These are phyloP conservation scores for Hemicentrotus pulcherrimus DNA, from an alignment of 35 echinoderm and acorn worm species.

Conservation along the genomic window DNA sequence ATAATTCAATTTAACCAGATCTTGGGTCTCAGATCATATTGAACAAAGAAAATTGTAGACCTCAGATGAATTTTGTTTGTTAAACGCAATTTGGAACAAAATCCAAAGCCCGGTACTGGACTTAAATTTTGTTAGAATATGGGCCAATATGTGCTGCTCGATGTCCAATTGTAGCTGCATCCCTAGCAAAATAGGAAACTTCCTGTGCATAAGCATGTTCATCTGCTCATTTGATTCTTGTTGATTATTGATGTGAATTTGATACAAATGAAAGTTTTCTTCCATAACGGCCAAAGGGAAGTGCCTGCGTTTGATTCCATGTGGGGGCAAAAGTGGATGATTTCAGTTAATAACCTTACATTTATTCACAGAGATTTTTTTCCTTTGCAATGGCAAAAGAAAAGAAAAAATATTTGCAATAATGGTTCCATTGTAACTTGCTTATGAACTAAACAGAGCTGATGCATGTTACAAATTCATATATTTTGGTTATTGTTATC, in stretches of 20 bases:
- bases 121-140: too few relatives aligned
- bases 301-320: background rate
- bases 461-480: background rate
- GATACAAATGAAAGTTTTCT: conserved; percentile 27
- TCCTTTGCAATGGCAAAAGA: background rate
- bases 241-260: background rate
- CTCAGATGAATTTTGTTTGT: too few relatives aligned
- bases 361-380: background rate
- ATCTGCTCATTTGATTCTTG: background rate
- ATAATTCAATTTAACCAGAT: too few relatives aligned
- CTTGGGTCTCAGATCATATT: too few relatives aligned
- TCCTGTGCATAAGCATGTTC: background rate
- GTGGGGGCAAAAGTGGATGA: background rate
- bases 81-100: too few relatives aligned
- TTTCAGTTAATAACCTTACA: background rate
- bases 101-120: too few relatives aligned
- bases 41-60: too few relatives aligned
- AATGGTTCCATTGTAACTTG: background rate
- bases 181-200: background rate
- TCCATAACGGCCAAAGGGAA: conserved; percentile 39
- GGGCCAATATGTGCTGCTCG: background rate
- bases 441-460: background rate
- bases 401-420: background rate
- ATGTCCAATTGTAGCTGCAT: background rate
- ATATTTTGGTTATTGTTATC: background rate